Conservation (phyloP, 2,113 vertebrate genomes). For the Chiloscyllium plagiosum region DNA sequence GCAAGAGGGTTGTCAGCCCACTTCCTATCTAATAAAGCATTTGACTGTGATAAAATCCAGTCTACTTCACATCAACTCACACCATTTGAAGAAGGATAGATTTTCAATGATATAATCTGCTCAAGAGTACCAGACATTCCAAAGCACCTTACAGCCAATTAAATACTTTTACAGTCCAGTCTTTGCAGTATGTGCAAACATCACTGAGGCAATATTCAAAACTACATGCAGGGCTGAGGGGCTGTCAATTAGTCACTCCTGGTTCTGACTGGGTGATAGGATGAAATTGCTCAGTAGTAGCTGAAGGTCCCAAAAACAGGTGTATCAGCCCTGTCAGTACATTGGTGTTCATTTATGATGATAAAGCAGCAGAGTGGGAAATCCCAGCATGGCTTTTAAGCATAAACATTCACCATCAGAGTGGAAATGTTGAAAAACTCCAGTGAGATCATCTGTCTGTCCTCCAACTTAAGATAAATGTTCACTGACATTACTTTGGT, state of each 20-base stretch:
- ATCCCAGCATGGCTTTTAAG: not conserved
- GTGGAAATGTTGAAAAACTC: not conserved
- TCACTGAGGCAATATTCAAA: not conserved
- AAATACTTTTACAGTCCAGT: not conserved
- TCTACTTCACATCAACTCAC: not conserved
- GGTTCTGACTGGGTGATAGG: not conserved
- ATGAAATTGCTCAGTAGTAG: not conserved
- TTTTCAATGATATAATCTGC: not conserved
- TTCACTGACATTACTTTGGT: not conserved
- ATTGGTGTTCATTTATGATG: not conserved
- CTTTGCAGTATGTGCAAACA: not conserved
- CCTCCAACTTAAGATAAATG: not conserved
- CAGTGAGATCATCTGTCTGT: constrained; percentile 1
- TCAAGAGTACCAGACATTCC: not conserved
- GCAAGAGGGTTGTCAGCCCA: not conserved
- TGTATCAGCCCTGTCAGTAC: not conserved
- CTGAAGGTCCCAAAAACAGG: not conserved
- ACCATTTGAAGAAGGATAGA: not conserved
- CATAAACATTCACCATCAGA: not conserved
- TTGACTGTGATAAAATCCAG: not conserved
- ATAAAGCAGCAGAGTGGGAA: not conserved
- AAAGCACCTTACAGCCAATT: not conserved
- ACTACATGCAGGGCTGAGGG: not conserved
- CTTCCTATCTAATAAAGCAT: not conserved
- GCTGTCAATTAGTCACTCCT: not conserved